These are phyloP conservation scores for Oscheius sp. DNA, from an alignment of 1,140 invertebrate species.

Conservation along the genomic window DNA sequence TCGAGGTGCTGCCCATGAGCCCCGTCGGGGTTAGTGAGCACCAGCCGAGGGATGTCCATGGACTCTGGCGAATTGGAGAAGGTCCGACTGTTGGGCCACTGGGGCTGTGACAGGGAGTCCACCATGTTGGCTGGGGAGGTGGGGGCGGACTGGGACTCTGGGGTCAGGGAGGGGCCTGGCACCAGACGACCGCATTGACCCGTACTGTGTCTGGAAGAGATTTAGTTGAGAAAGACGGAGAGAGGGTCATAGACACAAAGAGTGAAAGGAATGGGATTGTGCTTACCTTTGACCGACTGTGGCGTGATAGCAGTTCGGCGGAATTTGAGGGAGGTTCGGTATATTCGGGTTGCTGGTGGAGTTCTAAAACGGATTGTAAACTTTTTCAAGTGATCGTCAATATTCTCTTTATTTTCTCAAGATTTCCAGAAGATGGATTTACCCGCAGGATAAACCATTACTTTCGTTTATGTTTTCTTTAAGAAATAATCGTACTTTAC, in stretches of 20 bases:
- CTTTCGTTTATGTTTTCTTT: too few species aligned
- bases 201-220: constrained; percentile 19
- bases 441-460: too few species aligned
- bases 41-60: constrained; percentile 29
- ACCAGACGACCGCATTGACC: constrained; percentile 30
- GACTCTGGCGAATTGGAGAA: constrained; percentile 38
- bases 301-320: constrained; percentile 21
- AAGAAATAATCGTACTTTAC: too few species aligned
- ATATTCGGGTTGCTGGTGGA: background rate
- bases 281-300: constrained; percentile 12
- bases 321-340: constrained; percentile 12
- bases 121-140: constrained; percentile 31
- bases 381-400: too few species aligned
- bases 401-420: too few species aligned
- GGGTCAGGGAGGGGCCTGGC: constrained; percentile 29
- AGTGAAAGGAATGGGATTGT: background rate
- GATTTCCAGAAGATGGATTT: too few species aligned
- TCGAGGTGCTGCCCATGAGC: constrained; percentile 19
- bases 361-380: background rate
- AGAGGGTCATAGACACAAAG: too few species aligned
- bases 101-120: constrained; percentile 27
- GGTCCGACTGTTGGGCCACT: constrained; percentile 31
- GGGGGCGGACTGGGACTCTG: constrained; percentile 42
- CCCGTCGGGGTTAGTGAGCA: constrained; percentile 32
- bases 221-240: too few species aligned